Evolutionary conservation across 1,140 invertebrate species (phyloP), one percentile per base, ranked within the genome.

Genomic region (Pseudobourletiella spinata): DNA sequence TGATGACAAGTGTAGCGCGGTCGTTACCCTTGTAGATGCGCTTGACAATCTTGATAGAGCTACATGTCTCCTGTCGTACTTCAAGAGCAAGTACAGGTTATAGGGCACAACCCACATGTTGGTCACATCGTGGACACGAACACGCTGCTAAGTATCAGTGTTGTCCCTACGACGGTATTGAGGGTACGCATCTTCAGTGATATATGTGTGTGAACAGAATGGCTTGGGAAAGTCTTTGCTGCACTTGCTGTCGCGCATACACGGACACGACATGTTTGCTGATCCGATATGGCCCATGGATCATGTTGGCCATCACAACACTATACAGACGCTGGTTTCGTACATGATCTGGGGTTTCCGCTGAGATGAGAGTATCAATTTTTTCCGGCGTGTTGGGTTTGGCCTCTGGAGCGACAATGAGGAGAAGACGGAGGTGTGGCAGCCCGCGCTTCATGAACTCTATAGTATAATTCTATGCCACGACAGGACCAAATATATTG

Each of bases 101-200:
- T 81, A 80, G 56, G 78, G 79, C 44, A 80, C 78, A 57, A 81
- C 68, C 76, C 76, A 80, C 30, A 71, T 54, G 65, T 80, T 80
- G 68, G 79, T 75, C 46, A 79, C 70, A 16, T 14, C 14, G 25
- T 14, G 1, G 2, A 18, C 25, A 26, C 16, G n/a, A n/a, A n/a
- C n/a, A n/a, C 26, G 4, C 51, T 25, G 11, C 16, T 29, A 30
- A 61, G 50, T 44, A 68, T 67, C 46, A 66, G 65, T 65, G 64
- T 50, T 65, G 48, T 70, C 61, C 48, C 64, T 51, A 54, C 74
- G 48, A 2, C 71, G 22, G 62, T 79, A 78, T n/a, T 59, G 48
- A 8, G 77, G 73, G 71, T 77, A 79, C 50, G 73, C 75, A 66
- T 75, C 71, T 44, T 69, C 67, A 18, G 67, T 73, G 48, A 72